Evolutionary conservation across 2,888 invertebrate genomes (phyloP).

Genomic region (Scaptomyza tumidula): DNA sequence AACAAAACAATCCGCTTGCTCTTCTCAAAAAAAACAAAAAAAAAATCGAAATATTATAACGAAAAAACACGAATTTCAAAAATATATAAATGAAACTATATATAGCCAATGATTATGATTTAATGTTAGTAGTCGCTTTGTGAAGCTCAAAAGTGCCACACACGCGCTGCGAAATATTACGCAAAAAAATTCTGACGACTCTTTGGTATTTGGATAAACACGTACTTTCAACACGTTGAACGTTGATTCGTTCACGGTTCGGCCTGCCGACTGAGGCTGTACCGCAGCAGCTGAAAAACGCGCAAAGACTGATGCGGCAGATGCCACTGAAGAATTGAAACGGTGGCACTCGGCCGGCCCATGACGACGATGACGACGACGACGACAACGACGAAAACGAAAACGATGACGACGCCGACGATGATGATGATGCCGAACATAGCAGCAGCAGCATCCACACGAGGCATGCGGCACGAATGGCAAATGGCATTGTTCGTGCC

Average conservation of each 20-base stretch:
- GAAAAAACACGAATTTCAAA: neutral
- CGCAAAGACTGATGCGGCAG: constrained; percentile 82
- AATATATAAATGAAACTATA: constrained; percentile 2
- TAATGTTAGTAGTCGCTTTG: constrained; percentile 2
- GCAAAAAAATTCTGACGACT: constrained; percentile 15
- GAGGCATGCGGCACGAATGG: constrained; percentile 18
- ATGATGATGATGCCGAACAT: constrained; percentile 26
- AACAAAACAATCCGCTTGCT: constrained; percentile 2
- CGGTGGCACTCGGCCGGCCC: constrained; percentile 16
- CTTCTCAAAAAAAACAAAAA: constrained; percentile 13
- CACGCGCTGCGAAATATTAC: constrained; percentile 38
- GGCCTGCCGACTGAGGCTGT: constrained; percentile 25
- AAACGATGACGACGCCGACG: neutral
- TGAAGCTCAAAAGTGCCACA: constrained; percentile 12
- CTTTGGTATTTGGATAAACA: neutral
- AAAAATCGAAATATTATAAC: neutral
- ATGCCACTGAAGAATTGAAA: constrained; percentile 36
- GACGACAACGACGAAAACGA: neutral
- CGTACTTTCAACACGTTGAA: constrained; percentile 30
- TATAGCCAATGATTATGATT: constrained; percentile 9
- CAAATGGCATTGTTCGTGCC: constrained; percentile 32
- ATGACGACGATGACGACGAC: neutral
- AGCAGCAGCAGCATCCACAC: constrained; percentile 34
- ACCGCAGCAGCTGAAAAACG: constrained; percentile 82
- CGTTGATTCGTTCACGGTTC: neutral